Conservation (phyloP, 1,140 invertebrate genomes). For the Scaptomyza pallida region DNA sequence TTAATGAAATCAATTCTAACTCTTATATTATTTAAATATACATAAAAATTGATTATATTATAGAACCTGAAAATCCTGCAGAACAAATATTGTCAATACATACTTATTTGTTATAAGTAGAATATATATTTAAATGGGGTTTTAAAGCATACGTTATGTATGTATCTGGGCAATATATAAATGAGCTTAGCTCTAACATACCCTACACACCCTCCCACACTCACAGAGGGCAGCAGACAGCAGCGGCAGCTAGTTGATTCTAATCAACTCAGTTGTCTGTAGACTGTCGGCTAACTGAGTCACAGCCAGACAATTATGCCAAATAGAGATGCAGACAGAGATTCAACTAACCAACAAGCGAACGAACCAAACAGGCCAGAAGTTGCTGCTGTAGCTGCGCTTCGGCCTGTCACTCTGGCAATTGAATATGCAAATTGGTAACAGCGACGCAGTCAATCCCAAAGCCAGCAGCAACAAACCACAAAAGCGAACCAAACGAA, state of each 20-base stretch:
- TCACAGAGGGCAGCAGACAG: constrained; percentile 15
- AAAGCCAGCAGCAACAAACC: constrained; percentile 4
- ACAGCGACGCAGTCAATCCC: constrained; percentile 39
- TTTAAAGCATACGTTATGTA: no score
- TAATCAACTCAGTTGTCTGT: constrained; percentile 53
- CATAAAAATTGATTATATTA: no score
- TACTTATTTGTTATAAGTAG: no score
- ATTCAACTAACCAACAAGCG: neutral
- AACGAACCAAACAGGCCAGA: constrained; percentile 4
- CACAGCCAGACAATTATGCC: constrained; percentile 38
- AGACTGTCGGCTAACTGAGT: constrained; percentile 42
- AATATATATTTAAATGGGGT: no score
- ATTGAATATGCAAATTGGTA: constrained; percentile 63
- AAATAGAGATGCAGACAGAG: constrained; percentile 19
- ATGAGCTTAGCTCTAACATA: no score
- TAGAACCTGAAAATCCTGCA: no score
- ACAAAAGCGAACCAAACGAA: constrained; percentile 2
- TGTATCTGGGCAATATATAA: no score
- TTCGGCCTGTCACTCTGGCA: constrained; percentile 44
- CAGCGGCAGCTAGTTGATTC: constrained; percentile 32
- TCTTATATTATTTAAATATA: no score
- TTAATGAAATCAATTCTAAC: no score
- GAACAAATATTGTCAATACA: no score
- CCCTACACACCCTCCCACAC: constrained; percentile 2
- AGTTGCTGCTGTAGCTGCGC: constrained; percentile 14